A percentile compares a stretch with the other conserved stretches of the same genome.
These are phyloP conservation scores for Brachystomella parvula DNA, from an alignment of 1,140 invertebrate species.

Conservation along the genomic window DNA sequence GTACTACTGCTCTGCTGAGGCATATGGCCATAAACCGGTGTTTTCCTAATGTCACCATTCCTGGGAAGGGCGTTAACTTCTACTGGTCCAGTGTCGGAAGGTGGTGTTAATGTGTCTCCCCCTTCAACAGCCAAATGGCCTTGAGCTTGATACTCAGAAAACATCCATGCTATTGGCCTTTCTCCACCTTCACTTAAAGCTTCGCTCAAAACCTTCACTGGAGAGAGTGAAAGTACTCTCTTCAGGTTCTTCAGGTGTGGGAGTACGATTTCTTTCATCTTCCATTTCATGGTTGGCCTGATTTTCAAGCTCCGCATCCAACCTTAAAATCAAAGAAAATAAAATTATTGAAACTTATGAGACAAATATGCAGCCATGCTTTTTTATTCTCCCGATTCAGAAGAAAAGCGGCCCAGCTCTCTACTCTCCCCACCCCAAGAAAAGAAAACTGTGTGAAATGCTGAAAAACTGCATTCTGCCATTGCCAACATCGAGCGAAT, in stretches of 20 bases:
- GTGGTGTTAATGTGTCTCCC: too few species aligned
- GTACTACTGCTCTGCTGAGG: too few species aligned
- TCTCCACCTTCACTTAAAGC: not conserved
- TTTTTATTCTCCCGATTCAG: not conserved
- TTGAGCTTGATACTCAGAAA: too few species aligned
- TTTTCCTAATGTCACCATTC: too few species aligned
- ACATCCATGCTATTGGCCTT: not conserved
- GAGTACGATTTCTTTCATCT: not conserved
- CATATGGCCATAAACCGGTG: too few species aligned
- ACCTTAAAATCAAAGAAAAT: slow-evolving; percentile 11
- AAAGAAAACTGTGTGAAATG: not conserved
- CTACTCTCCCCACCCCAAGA: not conserved
- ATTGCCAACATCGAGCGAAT: too few species aligned
- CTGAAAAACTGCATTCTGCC: too few species aligned
- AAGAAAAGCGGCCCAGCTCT: not conserved
- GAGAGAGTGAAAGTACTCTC: slow-evolving; percentile 36
- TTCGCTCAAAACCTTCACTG: slow-evolving; percentile 14
- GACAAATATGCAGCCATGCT: not conserved
- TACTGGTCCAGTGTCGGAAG: too few species aligned
- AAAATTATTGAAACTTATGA: not conserved
- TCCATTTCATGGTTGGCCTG: slow-evolving; percentile 34
- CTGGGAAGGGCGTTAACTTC: too few species aligned
- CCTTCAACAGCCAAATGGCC: too few species aligned
- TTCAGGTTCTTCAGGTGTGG: slow-evolving; percentile 23
- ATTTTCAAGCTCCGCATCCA: slow-evolving; percentile 27